Base-by-base conservation (phyloP, 2,888 invertebrate genomes). In the Microctonus brassicae region DNA sequence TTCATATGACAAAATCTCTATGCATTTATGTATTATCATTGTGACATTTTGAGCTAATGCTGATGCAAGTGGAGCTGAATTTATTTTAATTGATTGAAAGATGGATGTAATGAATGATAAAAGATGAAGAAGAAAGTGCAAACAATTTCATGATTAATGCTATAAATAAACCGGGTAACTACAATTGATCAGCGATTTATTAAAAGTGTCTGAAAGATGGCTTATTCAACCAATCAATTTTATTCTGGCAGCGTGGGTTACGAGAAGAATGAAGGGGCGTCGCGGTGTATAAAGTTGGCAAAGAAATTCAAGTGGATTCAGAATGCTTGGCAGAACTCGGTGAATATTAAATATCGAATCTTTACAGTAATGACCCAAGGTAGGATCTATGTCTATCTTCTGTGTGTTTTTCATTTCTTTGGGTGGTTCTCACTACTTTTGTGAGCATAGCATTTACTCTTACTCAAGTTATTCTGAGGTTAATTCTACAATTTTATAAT, bases 291-390 rank as follows among this genome's bases (percentile, higher is more conserved):
- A 17, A 6, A 47, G 47, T 55, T 55, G 26, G 55, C 26, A 26
- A 55, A 55, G 26, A 55, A 55, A 26, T 55, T 55, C 5, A 55
- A 55, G 13, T 55, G 26, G n/a, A 24, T 55, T 26, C 26, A 9
- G 11, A n/a, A n/a, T 24, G 13, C 13, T 22, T 26, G 55, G 26
- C 26, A 55, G 11, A 26, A 24, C 13, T 55, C 24, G n/a, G 55
- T 55, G 55, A 55, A 55, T 55, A 55, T 55, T 55, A 55, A 55
- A 55, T 55, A 55, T 55, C 55, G 26, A n/a, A 55, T 55, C 26
- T 13, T 11, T 13, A 55, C 26, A 26, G 55, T 55, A 55, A 55
- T 55, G 55, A 55, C 24, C 47, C 47, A n/a, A 13, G 55, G 24
- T 24, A 24, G 11, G 26, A 24, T 55, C 55, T 3, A 55, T 55